Base-by-base conservation (phyloP, 2,888 invertebrate species). In the Eudasyphora cyanicolor region DNA sequence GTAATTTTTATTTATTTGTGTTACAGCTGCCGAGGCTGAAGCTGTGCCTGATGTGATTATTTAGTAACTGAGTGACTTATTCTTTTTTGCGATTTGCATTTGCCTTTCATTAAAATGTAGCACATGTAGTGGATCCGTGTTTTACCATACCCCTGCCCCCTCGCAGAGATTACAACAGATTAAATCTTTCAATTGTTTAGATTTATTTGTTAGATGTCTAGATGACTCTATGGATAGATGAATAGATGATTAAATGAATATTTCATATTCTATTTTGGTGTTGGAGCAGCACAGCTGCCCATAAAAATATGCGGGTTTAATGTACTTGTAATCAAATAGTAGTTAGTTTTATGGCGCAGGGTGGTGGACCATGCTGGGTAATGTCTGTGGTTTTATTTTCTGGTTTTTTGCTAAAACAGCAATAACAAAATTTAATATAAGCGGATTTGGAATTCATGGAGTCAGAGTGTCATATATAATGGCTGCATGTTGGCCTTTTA, bases 171-270 rank as follows among this genome's bases (percentile, higher is more conserved):
- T 62, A 64, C 38, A 70, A 62, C 38, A 49, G 49, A 69, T 80
- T 42, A 80, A 62, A 62, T 49, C 24, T 49, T 76, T 70, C 60
- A 70, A 76, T 62, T 76, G 70, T 54, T 77, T 42, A 29, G 12
- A 24, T 62, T 51, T 49, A 27, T 19, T 64, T 38, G 19, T 12
- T 2, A 32, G 32, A 7, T 62, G 32, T 17, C 17, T 62, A 32
- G 8, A 3, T 17, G 17, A 49, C 2, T 8, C 2, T 19, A 49
- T 49, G 21, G 51, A 51, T 21, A 8, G 51, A 51, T 21, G 21
- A 21, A 1, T 57, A 27, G 24, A 62, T 32, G n/a, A 12, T 14
- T 60, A 17, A 57, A 51, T 57, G 10, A 2, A 2, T 57, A 45
- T 57, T 14, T 51, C 21, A 24, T 21, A 21, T 21, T 17, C 51